Conservation (phyloP, 2,888 invertebrate species). For the Heliconius aoede region DNA sequence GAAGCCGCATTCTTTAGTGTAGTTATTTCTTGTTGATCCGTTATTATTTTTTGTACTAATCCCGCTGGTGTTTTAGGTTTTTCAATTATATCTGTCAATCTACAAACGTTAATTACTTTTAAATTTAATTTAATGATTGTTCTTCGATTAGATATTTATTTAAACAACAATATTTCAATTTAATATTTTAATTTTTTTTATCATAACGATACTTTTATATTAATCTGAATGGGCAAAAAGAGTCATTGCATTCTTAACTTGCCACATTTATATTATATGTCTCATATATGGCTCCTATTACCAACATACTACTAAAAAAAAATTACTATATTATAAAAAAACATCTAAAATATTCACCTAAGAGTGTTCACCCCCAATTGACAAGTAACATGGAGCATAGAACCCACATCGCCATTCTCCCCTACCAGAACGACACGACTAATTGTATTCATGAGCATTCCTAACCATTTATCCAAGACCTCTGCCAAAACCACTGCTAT, state of each 20-base stretch:
- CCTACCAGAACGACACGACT: slow-evolving; percentile 67
- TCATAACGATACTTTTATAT: too few species aligned
- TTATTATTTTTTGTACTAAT: slow-evolving; percentile 68
- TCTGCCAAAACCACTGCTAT: slow-evolving; percentile 61
- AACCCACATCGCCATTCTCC: slow-evolving; percentile 57
- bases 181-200: too few species aligned
- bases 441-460: slow-evolving; percentile 60
- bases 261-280: too few species aligned
- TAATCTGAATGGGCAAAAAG: too few species aligned
- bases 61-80: slow-evolving; percentile 56
- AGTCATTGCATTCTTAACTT: too few species aligned
- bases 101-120: slow-evolving; percentile 42
- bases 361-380: slow-evolving; percentile 66
- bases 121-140: neutral
- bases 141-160: neutral
- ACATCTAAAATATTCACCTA: slow-evolving; percentile 55
- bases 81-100: slow-evolving; percentile 60
- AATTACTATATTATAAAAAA: too few species aligned
- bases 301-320: too few species aligned
- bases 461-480: slow-evolving; percentile 68
- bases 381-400: slow-evolving; percentile 66
- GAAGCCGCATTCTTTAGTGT: slow-evolving; percentile 58
- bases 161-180: too few species aligned
- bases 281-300: too few species aligned
- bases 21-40: slow-evolving; percentile 64